Evolutionary conservation across 2,888 invertebrate genomes (phyloP), one percentile per base, ranked within the genome.

Genomic region (Octodonta nipae): DNA sequence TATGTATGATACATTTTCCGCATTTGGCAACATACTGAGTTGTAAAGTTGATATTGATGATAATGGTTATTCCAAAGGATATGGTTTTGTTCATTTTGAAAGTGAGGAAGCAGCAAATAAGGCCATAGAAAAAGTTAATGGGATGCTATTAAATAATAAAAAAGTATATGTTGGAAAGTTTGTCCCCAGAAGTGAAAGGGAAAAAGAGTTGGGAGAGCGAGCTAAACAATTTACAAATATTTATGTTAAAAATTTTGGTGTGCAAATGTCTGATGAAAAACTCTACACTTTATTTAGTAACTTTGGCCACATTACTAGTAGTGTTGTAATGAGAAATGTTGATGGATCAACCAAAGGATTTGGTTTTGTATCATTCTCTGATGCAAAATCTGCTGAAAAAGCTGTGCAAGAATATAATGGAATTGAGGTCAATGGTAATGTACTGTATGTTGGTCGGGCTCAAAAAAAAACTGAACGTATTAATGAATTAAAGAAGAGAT

Each of bases 391-490:
- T 37, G 96, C 96, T 33, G 92, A 92, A 58, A 76, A 76, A 55
- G 95, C 95, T 41, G 91, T 92, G 7, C 73, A 78, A 45, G 89
- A 87, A 35, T 67, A 95, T 38, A 89, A 95, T 62, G 87, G 86
- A 29, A 85, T 81, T 55, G 87, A 89, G 52, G 66, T 86, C 40
- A 70, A 75, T 30, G 56, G 52, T 5, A 83, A 83, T 56, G 71
- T 73, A 17, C 65, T 98, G 44, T 96, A 91, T 66, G 96, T 96
- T 7, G 93, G 93, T 10, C 79, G 95, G 40, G 98, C 98, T 28
- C 98, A 98, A 65, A 98, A 98, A 70, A 95, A 95, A 65, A 85
- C 87, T 11, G 98, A 99, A 61, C 80, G 98, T 32, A 87, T 91
- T 55, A 84, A 87, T 50, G 96, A 98, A 61, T 66, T 99, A 10